phyloP scores from a whole-genome alignment of 1,140 invertebrate genomes.

The Megalopta genalis region DNA sequence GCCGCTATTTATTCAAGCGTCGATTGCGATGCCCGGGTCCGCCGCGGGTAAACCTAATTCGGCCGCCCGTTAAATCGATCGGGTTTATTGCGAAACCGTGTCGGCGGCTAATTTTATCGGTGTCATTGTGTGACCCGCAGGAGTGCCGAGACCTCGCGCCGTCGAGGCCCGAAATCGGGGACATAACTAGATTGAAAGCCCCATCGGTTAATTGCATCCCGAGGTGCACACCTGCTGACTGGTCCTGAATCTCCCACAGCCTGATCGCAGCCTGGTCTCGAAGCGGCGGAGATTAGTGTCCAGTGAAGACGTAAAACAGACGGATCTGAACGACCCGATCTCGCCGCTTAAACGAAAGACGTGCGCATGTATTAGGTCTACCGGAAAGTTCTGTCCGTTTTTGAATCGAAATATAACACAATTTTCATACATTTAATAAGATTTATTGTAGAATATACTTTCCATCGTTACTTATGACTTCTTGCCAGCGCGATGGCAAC shows the following conservation, averaged over 20 bases:
- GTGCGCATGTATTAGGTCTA: no score
- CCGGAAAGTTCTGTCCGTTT: no score
- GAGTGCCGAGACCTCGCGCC: not conserved
- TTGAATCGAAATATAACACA: no score
- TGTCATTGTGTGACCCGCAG: not conserved
- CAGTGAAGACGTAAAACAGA: no score
- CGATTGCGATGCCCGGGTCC: not conserved
- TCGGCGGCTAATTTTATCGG: conserved; percentile 9
- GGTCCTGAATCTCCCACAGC: not conserved
- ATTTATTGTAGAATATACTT: no score
- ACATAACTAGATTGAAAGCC: not conserved
- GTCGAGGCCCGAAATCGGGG: not conserved
- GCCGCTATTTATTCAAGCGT: conserved; percentile 7
- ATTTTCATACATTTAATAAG: no score
- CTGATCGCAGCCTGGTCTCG: not conserved
- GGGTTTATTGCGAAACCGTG: not conserved
- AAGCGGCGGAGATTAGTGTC: no score
- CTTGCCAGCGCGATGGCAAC: no score
- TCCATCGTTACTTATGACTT: no score
- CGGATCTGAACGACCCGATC: no score
- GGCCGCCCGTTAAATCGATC: conserved; percentile 11
- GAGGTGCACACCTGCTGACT: not conserved
- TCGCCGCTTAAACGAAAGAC: no score
- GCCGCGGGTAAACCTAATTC: conserved; percentile 20
- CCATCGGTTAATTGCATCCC: not conserved